phyloP scores from a whole-genome alignment of 64 coral and sea anemone species.

The Pachyseris speciosa region DNA sequence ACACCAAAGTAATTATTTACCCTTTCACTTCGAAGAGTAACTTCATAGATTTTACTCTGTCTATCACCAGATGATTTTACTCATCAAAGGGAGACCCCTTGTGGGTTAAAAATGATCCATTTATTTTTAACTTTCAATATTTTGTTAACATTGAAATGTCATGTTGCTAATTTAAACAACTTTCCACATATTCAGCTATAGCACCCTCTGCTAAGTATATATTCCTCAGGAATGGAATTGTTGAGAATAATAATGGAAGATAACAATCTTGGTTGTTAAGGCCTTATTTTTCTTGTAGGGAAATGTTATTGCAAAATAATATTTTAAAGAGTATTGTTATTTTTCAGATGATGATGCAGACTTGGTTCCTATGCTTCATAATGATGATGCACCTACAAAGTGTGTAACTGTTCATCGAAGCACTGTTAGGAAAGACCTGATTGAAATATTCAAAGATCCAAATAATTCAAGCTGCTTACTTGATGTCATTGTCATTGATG shows the following conservation, averaged over 20 bases:
- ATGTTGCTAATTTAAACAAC: not conserved
- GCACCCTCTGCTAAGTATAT: not conserved
- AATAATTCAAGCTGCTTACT: too few species aligned
- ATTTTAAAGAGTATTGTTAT: not conserved
- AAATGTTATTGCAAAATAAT: not conserved
- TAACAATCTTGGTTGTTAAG: not conserved
- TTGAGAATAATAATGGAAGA: not conserved
- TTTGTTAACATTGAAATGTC: too few species aligned
- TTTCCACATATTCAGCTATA: not conserved
- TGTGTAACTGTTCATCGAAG: too few species aligned
- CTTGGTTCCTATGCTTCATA: not conserved
- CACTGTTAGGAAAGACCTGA: too few species aligned
- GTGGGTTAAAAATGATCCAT: too few species aligned
- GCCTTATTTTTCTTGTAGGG: not conserved
- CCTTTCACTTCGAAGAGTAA: too few species aligned
- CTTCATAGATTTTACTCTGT: too few species aligned
- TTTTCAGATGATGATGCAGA: constrained; percentile 23
- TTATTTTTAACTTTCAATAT: not conserved
- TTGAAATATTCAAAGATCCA: too few species aligned
- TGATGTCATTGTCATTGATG: constrained; percentile 44
- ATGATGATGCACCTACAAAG: too few species aligned
- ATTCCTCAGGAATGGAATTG: not conserved
- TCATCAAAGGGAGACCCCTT: too few species aligned
- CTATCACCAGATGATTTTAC: too few species aligned
- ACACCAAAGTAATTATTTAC: not conserved